phyloP scores from a whole-genome alignment of 2,113 vertebrate genomes.

The Syngnathus scovelli region DNA sequence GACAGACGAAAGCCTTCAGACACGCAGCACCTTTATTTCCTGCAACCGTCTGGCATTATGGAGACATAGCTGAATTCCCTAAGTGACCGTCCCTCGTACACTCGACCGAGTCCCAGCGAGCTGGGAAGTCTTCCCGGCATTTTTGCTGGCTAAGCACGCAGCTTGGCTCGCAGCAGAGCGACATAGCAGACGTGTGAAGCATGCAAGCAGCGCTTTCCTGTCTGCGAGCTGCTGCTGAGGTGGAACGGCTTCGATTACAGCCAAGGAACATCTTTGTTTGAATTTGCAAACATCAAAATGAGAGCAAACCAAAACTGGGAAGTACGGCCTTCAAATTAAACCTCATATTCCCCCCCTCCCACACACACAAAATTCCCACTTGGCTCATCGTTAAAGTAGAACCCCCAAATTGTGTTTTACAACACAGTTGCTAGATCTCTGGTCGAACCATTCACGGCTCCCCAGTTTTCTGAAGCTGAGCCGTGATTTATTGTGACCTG shows the following conservation, averaged over 20 bases:
- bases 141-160: conserved; percentile 64
- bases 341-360: too few relatives aligned
- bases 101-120: conserved; percentile 42
- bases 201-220: conserved; percentile 58
- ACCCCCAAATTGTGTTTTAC: too few relatives aligned
- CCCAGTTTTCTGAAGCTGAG: too few relatives aligned
- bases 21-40: neutral
- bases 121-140: conserved; percentile 60
- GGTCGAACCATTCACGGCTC: too few relatives aligned
- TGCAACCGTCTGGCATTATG: conserved; percentile 48
- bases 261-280: neutral
- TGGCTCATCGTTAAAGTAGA: too few relatives aligned
- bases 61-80: conserved; percentile 50
- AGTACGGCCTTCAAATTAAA: neutral
- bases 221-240: conserved; percentile 43
- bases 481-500: too few relatives aligned
- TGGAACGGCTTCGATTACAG: conserved; percentile 33
- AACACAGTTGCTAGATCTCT: too few relatives aligned
- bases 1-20: neutral
- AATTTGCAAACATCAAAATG: neutral
- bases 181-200: conserved; percentile 65
- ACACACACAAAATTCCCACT: too few relatives aligned
- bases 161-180: conserved; percentile 63
- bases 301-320: neutral
- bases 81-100: conserved; percentile 39